These are phyloP conservation scores for Cassiopea xamachana DNA, from an alignment of 30 jellyfish, hydroid and myxozoan genomes.

Conservation along the genomic window DNA sequence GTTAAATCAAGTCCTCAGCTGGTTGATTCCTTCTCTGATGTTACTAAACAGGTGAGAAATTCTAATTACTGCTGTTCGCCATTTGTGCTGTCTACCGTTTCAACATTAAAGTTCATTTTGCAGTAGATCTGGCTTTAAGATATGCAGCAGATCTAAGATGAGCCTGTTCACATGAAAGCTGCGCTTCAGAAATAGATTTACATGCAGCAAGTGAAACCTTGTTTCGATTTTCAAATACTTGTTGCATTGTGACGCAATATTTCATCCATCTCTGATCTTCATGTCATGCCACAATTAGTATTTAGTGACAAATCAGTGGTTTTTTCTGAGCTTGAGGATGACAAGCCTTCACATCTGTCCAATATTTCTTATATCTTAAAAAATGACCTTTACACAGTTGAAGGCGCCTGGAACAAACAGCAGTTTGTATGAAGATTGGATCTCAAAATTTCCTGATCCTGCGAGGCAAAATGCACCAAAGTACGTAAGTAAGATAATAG, in stretches of 20 bases:
- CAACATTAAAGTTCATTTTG: not conserved
- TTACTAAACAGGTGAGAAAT: slow-evolving; percentile 73
- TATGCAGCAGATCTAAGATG: too few species aligned
- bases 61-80: not conserved
- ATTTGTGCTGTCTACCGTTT: not conserved
- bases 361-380: too few species aligned
- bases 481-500: not conserved
- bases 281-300: too few species aligned
- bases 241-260: too few species aligned
- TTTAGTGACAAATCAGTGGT: too few species aligned
- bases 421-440: slow-evolving; percentile 67
- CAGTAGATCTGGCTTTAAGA: not conserved
- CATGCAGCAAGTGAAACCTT: too few species aligned
- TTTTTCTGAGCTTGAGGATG: too few species aligned
- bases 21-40: slow-evolving; percentile 23
- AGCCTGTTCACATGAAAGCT: too few species aligned
- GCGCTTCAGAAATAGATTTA: too few species aligned
- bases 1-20: slow-evolving; percentile 34
- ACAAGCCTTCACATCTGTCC: not conserved
- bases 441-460: slow-evolving; percentile 61
- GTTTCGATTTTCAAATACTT: too few species aligned
- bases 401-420: slow-evolving; percentile 46
- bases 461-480: slow-evolving; percentile 19
- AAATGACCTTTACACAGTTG: not conserved
- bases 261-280: too few species aligned